Evolutionary conservation across 2,113 vertebrate genomes (phyloP).

Genomic region (Thymallus thymallus): DNA sequence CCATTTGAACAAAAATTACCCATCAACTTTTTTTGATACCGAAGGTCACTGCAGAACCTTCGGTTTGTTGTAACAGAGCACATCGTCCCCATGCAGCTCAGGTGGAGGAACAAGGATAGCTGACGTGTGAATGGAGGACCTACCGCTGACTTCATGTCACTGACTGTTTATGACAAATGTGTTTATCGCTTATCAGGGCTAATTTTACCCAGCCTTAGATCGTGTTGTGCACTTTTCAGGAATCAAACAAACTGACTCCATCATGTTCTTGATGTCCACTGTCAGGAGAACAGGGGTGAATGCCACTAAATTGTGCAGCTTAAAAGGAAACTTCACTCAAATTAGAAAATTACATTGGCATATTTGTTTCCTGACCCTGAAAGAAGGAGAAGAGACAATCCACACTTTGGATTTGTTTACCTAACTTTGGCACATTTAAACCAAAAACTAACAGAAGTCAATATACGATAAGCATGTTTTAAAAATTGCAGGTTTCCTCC

Average conservation of each 20-base stretch:
- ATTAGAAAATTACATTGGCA: too few relatives aligned
- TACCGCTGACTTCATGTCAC: conserved; percentile 29
- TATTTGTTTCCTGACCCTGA: too few relatives aligned
- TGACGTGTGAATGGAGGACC: conserved; percentile 16
- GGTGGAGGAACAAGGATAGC: conserved; percentile 49
- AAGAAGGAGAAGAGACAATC: too few relatives aligned
- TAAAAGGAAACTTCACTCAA: not conserved
- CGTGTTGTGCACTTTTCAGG: conserved; percentile 20
- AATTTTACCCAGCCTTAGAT: conserved; percentile 27
- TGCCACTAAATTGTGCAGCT: not conserved
- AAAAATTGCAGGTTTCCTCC: too few relatives aligned
- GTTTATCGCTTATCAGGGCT: conserved; percentile 45
- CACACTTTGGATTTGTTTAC: too few relatives aligned
- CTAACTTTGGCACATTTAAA: too few relatives aligned
- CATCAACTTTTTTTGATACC: conserved; percentile 19
- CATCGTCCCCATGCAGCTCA: conserved; percentile 33
- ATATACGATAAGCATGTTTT: too few relatives aligned
- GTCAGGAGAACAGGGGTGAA: conserved; percentile 5
- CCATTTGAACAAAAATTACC: conserved; percentile 56
- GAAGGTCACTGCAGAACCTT: conserved; percentile 23
- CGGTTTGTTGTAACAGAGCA: conserved; percentile 16
- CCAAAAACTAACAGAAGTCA: too few relatives aligned
- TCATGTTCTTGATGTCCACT: conserved; percentile 29
- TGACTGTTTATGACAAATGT: conserved; percentile 32
- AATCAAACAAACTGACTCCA: conserved; percentile 35